Conservation (phyloP, 2,888 invertebrate species). For the Nasonia oneida region DNA sequence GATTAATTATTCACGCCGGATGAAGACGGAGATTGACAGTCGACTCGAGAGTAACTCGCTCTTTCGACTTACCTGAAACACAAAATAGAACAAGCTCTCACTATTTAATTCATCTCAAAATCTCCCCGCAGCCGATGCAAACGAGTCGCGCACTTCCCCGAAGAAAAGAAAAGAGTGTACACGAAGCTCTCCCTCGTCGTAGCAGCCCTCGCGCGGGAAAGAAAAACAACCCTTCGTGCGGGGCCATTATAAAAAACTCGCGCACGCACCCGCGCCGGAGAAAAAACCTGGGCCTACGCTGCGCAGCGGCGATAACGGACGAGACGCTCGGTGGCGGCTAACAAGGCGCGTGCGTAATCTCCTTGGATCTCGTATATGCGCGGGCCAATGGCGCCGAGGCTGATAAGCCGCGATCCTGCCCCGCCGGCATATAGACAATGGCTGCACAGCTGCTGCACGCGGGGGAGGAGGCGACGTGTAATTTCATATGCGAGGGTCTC, state of each 20-base stretch:
- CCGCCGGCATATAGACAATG: background rate
- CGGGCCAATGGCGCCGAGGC: background rate
- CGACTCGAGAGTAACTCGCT: too few relatives aligned
- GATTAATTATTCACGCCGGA: too few relatives aligned
- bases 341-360: slow-evolving; percentile 54
- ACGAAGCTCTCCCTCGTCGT: background rate
- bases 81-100: slow-evolving; percentile 20
- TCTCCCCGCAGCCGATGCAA: background rate
- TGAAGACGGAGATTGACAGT: too few relatives aligned
- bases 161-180: background rate
- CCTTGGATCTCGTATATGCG: slow-evolving; percentile 30
- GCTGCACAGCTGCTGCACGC: background rate
- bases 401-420: slow-evolving; percentile 21
- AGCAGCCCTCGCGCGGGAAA: background rate
- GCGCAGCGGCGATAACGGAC: slow-evolving; percentile 39
- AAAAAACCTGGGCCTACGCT: background rate
- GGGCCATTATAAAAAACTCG: slow-evolving; percentile 27
- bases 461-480: background rate
- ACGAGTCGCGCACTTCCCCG: too few relatives aligned
- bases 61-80: slow-evolving; percentile 31
- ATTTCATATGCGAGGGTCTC: background rate
- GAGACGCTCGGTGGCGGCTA: background rate
- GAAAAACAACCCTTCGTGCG: background rate
- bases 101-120: background rate
- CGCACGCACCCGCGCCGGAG: slow-evolving; percentile 17